Conservation (phyloP, 2,797 vertebrate species). For the Rhabdophis nuchalis region DNA sequence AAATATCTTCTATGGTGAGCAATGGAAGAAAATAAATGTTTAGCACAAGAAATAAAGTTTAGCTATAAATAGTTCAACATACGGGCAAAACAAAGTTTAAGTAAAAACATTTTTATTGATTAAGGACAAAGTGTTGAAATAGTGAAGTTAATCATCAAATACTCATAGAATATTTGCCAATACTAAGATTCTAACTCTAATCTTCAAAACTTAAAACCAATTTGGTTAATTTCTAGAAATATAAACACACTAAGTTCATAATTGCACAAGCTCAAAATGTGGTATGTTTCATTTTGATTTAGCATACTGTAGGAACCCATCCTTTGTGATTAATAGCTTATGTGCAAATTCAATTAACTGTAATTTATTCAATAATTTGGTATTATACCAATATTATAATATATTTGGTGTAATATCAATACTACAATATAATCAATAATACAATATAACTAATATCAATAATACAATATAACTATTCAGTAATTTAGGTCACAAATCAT, state of each 20-base stretch:
- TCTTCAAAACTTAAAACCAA: background rate
- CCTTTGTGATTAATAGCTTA: background rate
- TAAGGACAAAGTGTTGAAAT: background rate
- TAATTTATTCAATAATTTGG: background rate
- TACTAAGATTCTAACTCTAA: background rate
- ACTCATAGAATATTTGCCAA: background rate
- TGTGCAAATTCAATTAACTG: background rate
- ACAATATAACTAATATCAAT: background rate
- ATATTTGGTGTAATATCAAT: background rate
- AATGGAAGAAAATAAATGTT: constrained; percentile 42
- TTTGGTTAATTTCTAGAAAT: background rate
- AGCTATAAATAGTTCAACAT: fast-evolving
- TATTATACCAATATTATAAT: background rate
- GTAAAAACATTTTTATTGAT: background rate
- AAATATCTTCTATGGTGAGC: background rate
- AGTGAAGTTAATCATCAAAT: background rate
- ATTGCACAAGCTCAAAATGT: background rate
- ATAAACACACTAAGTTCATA: background rate
- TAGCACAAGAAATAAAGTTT: background rate
- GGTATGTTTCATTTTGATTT: background rate
- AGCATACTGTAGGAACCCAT: background rate
- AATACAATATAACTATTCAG: background rate
- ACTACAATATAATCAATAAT: background rate
- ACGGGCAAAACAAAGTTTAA: background rate
- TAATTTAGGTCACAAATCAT: background rate